phyloP scores from a whole-genome alignment of 2,797 vertebrate species.

The Poeciliopsis presidionis region DNA sequence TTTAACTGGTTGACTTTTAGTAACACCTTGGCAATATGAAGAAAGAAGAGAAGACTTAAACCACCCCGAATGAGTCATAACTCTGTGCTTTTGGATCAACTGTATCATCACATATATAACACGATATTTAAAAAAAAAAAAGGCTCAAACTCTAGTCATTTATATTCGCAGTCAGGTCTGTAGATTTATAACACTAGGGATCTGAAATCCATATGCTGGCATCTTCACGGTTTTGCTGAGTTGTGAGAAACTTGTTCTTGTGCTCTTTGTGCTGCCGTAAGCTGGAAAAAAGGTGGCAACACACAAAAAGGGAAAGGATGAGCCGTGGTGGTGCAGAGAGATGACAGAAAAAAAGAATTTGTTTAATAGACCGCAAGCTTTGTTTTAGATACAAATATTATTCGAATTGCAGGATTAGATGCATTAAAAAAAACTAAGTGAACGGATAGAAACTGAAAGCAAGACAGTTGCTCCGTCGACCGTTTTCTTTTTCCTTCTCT shows the following conservation, averaged over 20 bases:
- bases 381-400: not conserved
- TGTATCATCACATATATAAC: not conserved
- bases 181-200: not conserved
- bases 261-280: constrained; percentile 41
- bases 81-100: not conserved
- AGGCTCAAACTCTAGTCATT: not conserved
- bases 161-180: not conserved
- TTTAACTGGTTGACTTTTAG: not conserved
- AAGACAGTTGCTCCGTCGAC: not conserved
- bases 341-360: not conserved
- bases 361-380: not conserved
- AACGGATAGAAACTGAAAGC: not conserved
- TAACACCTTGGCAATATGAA: not conserved
- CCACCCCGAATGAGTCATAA: not conserved
- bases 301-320: constrained; percentile 21
- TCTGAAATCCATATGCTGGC: constrained; percentile 27
- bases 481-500: not conserved
- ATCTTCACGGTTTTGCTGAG: constrained; percentile 37
- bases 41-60: not conserved
- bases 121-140: not conserved
- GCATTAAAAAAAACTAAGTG: not conserved
- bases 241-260: constrained; percentile 38
- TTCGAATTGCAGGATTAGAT: not conserved
- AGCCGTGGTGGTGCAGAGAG: constrained; percentile 14
- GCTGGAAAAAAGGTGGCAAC: constrained; percentile 29